A percentile compares a stretch with the other conserved stretches of the same genome.
phyloP scores from a whole-genome alignment of 2,113 vertebrate genomes.

The Corvus hawaiiensis region DNA sequence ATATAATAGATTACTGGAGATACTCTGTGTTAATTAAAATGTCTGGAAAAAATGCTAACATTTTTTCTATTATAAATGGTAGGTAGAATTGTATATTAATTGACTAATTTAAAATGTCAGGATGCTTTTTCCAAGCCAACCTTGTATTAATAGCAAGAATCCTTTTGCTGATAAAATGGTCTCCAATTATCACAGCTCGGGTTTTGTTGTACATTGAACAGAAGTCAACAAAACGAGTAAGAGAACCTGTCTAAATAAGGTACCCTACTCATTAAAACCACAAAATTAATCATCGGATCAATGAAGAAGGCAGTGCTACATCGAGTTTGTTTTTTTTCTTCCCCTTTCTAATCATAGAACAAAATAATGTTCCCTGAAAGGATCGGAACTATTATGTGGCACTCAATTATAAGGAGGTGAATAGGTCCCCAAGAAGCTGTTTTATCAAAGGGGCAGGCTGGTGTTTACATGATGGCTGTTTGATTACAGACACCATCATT shows the following conservation, averaged over 20 bases:
- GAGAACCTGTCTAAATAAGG: slow-evolving; percentile 74
- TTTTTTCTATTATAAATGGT: slow-evolving; percentile 56
- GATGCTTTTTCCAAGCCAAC: slow-evolving; percentile 88
- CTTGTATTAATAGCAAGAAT: slow-evolving; percentile 87
- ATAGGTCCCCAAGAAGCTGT: slow-evolving; percentile 70
- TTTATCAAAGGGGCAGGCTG: slow-evolving; percentile 72
- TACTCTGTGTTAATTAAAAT: slow-evolving; percentile 66
- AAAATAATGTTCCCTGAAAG: slow-evolving; percentile 77
- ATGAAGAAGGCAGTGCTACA: slow-evolving; percentile 73
- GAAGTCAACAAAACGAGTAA: slow-evolving; percentile 76
- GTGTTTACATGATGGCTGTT: slow-evolving; percentile 74
- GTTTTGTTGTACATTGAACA: slow-evolving; percentile 81
- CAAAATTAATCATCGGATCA: slow-evolving; percentile 88
- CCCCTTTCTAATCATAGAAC: slow-evolving; percentile 75
- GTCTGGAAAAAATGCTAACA: slow-evolving; percentile 52
- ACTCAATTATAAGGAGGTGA: slow-evolving; percentile 81
- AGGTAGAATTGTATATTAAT: slow-evolving; percentile 69
- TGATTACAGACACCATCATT: slow-evolving; percentile 75
- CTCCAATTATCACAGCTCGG: slow-evolving; percentile 84
- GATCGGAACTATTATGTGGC: slow-evolving; percentile 77
- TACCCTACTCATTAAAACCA: slow-evolving; percentile 80
- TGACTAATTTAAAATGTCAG: slow-evolving; percentile 77
- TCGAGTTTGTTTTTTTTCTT: slow-evolving; percentile 55
- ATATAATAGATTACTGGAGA: not conserved
- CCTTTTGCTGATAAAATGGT: slow-evolving; percentile 71